These are phyloP conservation scores for Kryptopterus vitreolus DNA, from an alignment of 2,797 vertebrate genomes.

Conservation along the genomic window DNA sequence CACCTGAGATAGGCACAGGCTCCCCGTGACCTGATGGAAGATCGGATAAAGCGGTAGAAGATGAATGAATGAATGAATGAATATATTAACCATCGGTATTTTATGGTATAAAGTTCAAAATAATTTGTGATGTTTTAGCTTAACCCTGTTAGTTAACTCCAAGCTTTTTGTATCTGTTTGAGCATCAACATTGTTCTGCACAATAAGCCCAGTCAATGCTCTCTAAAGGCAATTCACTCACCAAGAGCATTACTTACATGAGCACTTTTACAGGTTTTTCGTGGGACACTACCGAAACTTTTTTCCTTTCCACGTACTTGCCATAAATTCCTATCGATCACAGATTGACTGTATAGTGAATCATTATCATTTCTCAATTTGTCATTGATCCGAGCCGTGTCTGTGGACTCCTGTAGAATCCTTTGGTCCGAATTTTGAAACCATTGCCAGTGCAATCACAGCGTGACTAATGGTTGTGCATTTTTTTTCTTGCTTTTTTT, in stretches of 20 bases:
- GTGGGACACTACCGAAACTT: not conserved
- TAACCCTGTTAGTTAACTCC: not conserved
- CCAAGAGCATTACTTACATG: too few species aligned
- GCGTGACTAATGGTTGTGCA: slow-evolving; percentile 42
- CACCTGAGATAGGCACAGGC: too few species aligned
- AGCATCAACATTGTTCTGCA: not conserved
- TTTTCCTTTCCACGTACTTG: not conserved
- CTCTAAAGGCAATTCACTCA: not conserved
- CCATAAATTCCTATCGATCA: slow-evolving; percentile 53
- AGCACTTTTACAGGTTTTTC: not conserved
- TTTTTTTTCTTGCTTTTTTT: slow-evolving; percentile 30
- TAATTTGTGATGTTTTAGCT: not conserved
- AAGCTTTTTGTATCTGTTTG: not conserved
- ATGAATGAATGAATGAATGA: too few species aligned
- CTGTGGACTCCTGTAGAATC: slow-evolving; percentile 18
- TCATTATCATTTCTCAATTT: slow-evolving; percentile 41
- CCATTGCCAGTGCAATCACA: slow-evolving; percentile 35
- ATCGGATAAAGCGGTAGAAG: too few species aligned
- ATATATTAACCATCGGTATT: too few species aligned
- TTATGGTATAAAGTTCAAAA: not conserved
- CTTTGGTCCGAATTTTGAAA: slow-evolving; percentile 38
- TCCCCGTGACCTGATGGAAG: too few species aligned
- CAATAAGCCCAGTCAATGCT: not conserved
- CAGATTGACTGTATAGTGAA: slow-evolving; percentile 40
- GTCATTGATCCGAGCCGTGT: slow-evolving; percentile 33